Evolutionary conservation across 2,797 vertebrate genomes (phyloP).

Genomic region (Siniperca scherzeri): DNA sequence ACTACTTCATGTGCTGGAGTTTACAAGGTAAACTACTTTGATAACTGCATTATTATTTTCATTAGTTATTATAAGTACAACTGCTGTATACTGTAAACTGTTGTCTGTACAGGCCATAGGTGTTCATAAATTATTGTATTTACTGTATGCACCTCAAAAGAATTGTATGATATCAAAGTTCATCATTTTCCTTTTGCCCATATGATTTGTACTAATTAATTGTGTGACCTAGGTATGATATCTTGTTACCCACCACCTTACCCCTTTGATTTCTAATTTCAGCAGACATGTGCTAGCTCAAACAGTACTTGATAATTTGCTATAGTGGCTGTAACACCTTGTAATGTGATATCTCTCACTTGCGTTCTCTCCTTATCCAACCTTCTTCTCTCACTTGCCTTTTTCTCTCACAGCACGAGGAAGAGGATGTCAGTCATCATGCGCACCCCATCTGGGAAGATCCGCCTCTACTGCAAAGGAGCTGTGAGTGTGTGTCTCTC

Average conservation of each 20-base stretch:
- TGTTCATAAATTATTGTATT: background rate
- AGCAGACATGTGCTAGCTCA: conserved; percentile 38
- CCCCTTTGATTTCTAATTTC: conserved; percentile 44
- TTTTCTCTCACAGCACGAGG: conserved; percentile 87
- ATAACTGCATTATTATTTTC: background rate
- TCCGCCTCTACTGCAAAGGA: conserved; percentile 99
- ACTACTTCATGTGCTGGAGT: conserved; percentile 96
- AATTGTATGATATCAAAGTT: conserved; percentile 5
- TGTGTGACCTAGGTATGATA: conserved; percentile 29
- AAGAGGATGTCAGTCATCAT: conserved; percentile 99
- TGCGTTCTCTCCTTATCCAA: conserved; percentile 13
- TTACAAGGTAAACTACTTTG: conserved; percentile 87
- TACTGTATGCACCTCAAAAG: background rate
- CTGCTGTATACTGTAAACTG: background rate
- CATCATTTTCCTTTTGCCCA: background rate
- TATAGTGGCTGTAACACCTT: conserved; percentile 42
- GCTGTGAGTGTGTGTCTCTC: conserved; percentile 93
- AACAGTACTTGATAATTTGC: conserved; percentile 47
- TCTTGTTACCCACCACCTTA: conserved; percentile 11
- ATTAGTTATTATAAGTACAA: background rate
- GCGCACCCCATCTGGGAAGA: conserved; percentile 95
- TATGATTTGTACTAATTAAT: conserved; percentile 30
- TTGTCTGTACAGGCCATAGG: background rate
- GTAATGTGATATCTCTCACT: conserved; percentile 41
- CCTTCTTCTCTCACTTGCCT: conserved; percentile 19